Conservation (phyloP, 1,140 invertebrate genomes). For the Scaptomyza graminum region DNA sequence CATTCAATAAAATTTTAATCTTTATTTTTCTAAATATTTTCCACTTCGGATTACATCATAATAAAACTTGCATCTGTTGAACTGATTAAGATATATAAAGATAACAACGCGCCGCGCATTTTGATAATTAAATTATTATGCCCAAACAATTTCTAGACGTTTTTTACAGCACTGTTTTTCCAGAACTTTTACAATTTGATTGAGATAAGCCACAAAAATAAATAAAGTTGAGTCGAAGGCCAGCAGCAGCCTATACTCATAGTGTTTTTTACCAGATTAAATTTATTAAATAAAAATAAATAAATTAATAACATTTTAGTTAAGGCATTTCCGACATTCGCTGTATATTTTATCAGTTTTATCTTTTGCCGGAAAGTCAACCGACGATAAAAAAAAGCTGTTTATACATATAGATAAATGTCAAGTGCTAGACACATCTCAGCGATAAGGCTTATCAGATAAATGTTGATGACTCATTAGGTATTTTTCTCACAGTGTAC, state of each 20-base stretch:
- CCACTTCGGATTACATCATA: too few species aligned
- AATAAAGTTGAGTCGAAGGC: too few species aligned
- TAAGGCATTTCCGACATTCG: too few species aligned
- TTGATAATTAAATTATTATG: not conserved
- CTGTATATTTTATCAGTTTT: constrained; percentile 10
- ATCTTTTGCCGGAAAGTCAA: not conserved
- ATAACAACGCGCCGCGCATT: not conserved
- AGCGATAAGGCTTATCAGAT: constrained; percentile 25
- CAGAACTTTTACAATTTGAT: not conserved
- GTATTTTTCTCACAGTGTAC: not conserved
- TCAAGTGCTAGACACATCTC: constrained; percentile 29
- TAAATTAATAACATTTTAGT: too few species aligned
- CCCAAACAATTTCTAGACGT: not conserved
- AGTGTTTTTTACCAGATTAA: too few species aligned
- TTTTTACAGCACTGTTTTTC: not conserved
- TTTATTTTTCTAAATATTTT: too few species aligned
- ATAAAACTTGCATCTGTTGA: too few species aligned
- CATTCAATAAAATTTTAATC: too few species aligned
- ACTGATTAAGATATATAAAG: too few species aligned
- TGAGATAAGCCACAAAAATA: too few species aligned
- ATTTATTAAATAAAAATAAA: too few species aligned
- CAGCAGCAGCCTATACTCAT: too few species aligned
- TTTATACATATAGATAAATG: not conserved
- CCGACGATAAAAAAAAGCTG: constrained; percentile 3
- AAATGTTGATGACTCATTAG: constrained; percentile 6